Conservation (phyloP, 2,888 invertebrate species). For the Nymphalis urticae region DNA sequence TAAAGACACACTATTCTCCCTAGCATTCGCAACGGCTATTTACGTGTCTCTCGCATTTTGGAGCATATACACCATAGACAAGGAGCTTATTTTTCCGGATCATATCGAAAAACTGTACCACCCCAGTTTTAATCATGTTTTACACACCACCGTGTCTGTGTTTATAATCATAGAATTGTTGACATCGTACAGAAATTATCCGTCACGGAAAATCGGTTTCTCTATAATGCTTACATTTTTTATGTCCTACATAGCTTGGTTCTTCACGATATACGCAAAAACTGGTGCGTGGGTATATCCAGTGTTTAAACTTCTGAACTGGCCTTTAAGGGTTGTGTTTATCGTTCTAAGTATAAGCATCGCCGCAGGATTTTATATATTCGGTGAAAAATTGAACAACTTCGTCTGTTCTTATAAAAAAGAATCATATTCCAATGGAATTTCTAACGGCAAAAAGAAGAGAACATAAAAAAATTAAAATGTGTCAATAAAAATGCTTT, state of each 20-base stretch:
- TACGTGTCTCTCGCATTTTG: constrained; percentile 94
- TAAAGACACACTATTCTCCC: constrained; percentile 84
- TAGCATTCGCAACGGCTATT: constrained; percentile 88
- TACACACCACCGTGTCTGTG: constrained; percentile 91
- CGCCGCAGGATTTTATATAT: constrained; percentile 82
- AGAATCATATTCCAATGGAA: constrained; percentile 35
- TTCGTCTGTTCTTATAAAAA: constrained; percentile 82
- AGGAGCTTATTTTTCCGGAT: constrained; percentile 93
- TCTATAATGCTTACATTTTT: constrained; percentile 81
- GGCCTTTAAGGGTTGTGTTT: constrained; percentile 86
- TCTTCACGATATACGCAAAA: constrained; percentile 84
- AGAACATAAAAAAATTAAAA: constrained; percentile 10
- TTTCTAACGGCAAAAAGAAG: constrained; percentile 21
- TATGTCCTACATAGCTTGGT: constrained; percentile 85
- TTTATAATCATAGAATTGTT: constrained; percentile 88
- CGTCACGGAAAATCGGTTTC: constrained; percentile 84
- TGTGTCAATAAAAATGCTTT: background rate
- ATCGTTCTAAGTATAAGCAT: constrained; percentile 82
- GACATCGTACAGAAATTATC: constrained; percentile 87
- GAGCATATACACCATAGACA: constrained; percentile 90
- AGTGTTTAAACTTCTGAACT: constrained; percentile 87
- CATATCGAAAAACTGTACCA: constrained; percentile 88
- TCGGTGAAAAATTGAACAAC: constrained; percentile 87
- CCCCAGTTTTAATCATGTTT: constrained; percentile 92
- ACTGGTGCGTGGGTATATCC: constrained; percentile 95